These are phyloP conservation scores for Pempheris klunzingeri DNA, from an alignment of 2,797 vertebrate genomes.

Conservation along the genomic window DNA sequence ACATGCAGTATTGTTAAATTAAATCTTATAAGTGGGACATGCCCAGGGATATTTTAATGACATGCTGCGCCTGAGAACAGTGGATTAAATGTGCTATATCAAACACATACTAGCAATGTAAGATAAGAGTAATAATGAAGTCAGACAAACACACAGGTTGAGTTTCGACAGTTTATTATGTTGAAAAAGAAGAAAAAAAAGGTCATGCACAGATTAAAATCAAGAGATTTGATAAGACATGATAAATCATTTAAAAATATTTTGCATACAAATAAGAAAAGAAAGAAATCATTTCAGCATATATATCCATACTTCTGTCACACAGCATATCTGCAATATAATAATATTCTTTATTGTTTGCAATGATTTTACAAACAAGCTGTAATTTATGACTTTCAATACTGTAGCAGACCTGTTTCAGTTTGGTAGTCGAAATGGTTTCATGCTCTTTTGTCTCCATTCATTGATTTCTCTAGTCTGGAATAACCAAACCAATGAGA, in stretches of 20 bases:
- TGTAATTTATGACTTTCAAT: constrained; percentile 85
- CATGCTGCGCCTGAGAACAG: background rate
- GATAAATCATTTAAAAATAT: constrained; percentile 83
- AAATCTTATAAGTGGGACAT: background rate
- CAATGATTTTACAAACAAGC: constrained; percentile 75
- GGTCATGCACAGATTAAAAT: constrained; percentile 81
- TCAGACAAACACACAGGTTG: constrained; percentile 23
- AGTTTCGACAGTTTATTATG: constrained; percentile 84
- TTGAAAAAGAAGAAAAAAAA: constrained; percentile 79
- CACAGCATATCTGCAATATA: constrained; percentile 74
- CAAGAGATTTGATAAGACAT: constrained; percentile 73
- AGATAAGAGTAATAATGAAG: background rate
- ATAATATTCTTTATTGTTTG: constrained; percentile 69
- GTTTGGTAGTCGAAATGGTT: constrained; percentile 49
- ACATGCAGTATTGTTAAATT: background rate
- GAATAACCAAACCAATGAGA: constrained; percentile 39
- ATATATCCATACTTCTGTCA: constrained; percentile 65
- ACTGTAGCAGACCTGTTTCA: constrained; percentile 80
- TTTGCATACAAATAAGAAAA: constrained; percentile 78
- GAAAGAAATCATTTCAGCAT: constrained; percentile 73
- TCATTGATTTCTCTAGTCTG: constrained; percentile 37
- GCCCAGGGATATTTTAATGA: background rate
- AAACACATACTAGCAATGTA: background rate
- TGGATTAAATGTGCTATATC: background rate
- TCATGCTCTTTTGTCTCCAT: constrained; percentile 27